These are phyloP conservation scores for Drosophila peninsularis DNA, from an alignment of 2,888 invertebrate genomes.

Conservation along the genomic window DNA sequence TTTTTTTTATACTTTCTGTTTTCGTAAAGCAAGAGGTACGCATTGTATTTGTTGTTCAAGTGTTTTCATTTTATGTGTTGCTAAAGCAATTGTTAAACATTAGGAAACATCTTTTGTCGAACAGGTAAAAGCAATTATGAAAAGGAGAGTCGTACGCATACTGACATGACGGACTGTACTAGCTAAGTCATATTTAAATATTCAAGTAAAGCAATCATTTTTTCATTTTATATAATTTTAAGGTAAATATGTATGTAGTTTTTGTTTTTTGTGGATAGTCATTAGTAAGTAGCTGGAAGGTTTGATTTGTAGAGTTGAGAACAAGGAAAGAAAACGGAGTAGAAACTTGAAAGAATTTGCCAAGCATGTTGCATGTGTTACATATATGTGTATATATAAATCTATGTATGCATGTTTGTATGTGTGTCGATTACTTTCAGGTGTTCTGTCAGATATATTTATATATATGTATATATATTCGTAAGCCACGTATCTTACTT, in stretches of 20 bases:
- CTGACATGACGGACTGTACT: slow-evolving; percentile 10
- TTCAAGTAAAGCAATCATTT: slow-evolving; percentile 32
- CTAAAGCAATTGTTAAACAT: slow-evolving; percentile 72
- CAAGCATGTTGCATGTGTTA: slow-evolving; percentile 26
- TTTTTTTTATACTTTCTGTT: slow-evolving; percentile 60
- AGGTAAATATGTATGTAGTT: slow-evolving; percentile 26
- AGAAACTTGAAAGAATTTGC: slow-evolving; percentile 26
- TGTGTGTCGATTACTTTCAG: neutral
- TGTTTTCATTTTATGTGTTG: slow-evolving; percentile 40
- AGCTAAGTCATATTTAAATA: slow-evolving; percentile 19
- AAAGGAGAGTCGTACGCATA: slow-evolving; percentile 34
- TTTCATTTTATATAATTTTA: slow-evolving; percentile 9
- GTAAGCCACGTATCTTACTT: slow-evolving; percentile 13
- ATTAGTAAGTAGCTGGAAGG: slow-evolving; percentile 51
- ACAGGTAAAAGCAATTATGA: slow-evolving; percentile 57
- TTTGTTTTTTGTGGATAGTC: slow-evolving; percentile 27
- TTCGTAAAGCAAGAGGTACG: slow-evolving; percentile 81
- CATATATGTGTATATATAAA: neutral
- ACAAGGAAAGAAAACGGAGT: slow-evolving; percentile 18
- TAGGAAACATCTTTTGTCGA: slow-evolving; percentile 63
- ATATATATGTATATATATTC: neutral
- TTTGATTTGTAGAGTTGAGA: slow-evolving; percentile 49
- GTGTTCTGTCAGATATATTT: slow-evolving; percentile 4
- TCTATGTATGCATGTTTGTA: slow-evolving; percentile 3
- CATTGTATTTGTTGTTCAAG: slow-evolving; percentile 67